Percentiles rank a stretch among this genome's conserved stretches.
These are phyloP conservation scores for Arge pagana DNA, from an alignment of 2,888 invertebrate species.

Conservation along the genomic window DNA sequence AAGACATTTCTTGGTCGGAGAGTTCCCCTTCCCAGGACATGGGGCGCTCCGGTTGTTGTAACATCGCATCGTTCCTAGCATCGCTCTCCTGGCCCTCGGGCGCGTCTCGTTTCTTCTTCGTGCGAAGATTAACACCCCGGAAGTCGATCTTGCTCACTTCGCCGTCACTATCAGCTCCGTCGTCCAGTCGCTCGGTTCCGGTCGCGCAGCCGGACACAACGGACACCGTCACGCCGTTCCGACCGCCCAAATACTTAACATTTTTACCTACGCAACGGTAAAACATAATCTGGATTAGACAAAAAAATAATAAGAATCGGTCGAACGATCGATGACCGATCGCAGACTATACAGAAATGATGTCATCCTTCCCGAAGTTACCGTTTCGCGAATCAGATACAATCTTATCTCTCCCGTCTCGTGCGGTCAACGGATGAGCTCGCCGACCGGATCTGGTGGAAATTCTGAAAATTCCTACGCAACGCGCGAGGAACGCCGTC, in stretches of 20 bases:
- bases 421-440: too few relatives aligned
- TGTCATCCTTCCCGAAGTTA: too few relatives aligned
- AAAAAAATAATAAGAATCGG: too few relatives aligned
- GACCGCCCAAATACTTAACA: constrained; percentile 53
- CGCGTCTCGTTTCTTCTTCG: constrained; percentile 66
- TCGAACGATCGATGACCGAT: too few relatives aligned
- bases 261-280: constrained; percentile 53
- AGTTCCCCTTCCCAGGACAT: constrained; percentile 96
- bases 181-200: constrained; percentile 43
- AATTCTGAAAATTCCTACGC: too few relatives aligned
- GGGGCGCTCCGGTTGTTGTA: constrained; percentile 68
- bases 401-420: too few relatives aligned
- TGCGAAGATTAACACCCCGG: constrained; percentile 69
- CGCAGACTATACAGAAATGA: too few relatives aligned
- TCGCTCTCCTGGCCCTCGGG: constrained; percentile 58
- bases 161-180: constrained; percentile 72
- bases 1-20: constrained; percentile 77
- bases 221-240: constrained; percentile 63
- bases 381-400: too few relatives aligned
- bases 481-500: too few relatives aligned
- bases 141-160: constrained; percentile 81
- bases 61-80: constrained; percentile 39
- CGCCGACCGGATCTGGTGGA: too few relatives aligned
- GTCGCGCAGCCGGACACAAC: constrained; percentile 60
- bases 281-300: too few relatives aligned